Conservation (phyloP, 2,113 vertebrate species). For the Plotosus lineatus region DNA sequence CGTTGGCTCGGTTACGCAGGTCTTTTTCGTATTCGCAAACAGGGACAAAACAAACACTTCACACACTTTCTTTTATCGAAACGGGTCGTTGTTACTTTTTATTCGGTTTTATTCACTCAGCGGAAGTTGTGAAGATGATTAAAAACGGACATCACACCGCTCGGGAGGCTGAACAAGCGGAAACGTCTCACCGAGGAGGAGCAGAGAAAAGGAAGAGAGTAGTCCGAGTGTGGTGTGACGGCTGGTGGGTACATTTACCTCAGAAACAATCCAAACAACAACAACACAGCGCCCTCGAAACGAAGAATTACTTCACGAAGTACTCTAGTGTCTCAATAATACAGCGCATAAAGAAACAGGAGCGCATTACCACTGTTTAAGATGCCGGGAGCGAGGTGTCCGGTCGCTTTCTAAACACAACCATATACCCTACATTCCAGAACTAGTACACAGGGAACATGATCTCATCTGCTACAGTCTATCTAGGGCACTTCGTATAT, state of each 20-base stretch:
- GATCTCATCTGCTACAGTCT: not conserved
- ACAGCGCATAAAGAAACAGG: not conserved
- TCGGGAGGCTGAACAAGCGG: conserved; percentile 43
- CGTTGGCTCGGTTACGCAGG: not conserved
- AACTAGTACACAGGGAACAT: not conserved
- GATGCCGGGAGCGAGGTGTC: not conserved
- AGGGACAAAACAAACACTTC: not conserved
- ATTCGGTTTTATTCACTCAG: not conserved
- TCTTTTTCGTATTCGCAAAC: not conserved
- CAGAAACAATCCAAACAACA: not conserved
- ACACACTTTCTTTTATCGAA: not conserved
- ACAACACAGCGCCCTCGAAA: not conserved
- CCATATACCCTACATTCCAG: not conserved
- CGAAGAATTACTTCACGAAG: no score
- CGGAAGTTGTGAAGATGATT: conserved; percentile 69
- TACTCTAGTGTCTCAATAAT: no score
- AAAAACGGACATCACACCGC: conserved; percentile 77
- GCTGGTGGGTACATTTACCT: conserved; percentile 80
- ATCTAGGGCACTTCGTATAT: not conserved
- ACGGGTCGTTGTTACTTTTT: not conserved
- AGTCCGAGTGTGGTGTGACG: conserved; percentile 91
- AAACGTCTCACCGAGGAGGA: conserved; percentile 32
- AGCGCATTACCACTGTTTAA: not conserved
- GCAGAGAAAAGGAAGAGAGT: conserved; percentile 72
- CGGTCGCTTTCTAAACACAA: not conserved